These are phyloP conservation scores for Hemicordylus capensis DNA, from an alignment of 2,113 vertebrate species.

Conservation along the genomic window DNA sequence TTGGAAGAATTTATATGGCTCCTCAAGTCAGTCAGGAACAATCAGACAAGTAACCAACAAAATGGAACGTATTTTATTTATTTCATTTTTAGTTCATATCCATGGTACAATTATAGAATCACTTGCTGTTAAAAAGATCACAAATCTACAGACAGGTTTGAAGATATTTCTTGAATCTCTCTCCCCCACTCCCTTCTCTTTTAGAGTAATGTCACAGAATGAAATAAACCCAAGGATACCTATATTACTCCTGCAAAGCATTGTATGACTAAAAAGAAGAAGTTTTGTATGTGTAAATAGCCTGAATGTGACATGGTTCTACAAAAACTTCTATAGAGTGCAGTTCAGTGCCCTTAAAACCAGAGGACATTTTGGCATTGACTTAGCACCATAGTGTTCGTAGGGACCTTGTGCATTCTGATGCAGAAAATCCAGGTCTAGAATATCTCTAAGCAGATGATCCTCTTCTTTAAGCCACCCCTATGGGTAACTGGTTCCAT, in stretches of 20 bases:
- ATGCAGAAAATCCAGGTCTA: too few species aligned
- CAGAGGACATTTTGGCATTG: background rate
- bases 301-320: background rate
- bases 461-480: too few species aligned
- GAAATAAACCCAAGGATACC: background rate
- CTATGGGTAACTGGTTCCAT: too few species aligned
- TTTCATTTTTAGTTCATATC: conserved; percentile 44
- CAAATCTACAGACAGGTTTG: background rate
- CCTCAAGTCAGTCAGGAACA: conserved; percentile 53
- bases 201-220: background rate
- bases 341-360: background rate
- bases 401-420: too few species aligned
- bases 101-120: conserved; percentile 3
- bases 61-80: conserved; percentile 43
- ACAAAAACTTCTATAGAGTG: background rate
- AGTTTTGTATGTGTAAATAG: background rate
- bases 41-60: conserved; percentile 65
- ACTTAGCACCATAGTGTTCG: too few species aligned
- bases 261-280: background rate
- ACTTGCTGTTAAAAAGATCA: background rate
- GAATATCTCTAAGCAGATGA: too few species aligned
- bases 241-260: background rate
- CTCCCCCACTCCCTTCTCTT: background rate
- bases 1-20: conserved; percentile 58
- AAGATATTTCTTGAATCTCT: background rate